Base-by-base conservation (phyloP, 2,113 vertebrate species). In the Apeltes quadracus region DNA sequence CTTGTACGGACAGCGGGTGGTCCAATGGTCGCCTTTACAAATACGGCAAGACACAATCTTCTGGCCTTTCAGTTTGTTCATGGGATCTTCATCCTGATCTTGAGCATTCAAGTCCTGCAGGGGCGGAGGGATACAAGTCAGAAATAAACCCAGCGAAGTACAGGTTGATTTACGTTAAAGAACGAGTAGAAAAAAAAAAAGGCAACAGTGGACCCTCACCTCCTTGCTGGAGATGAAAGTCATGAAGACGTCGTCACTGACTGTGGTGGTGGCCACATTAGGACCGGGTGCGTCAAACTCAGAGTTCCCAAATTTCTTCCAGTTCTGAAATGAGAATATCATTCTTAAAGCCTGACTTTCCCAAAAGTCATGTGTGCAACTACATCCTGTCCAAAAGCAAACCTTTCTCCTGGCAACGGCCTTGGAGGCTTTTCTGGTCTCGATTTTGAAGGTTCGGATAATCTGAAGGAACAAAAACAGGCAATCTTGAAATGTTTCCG, bases 21-120 rank as follows among this genome's bases (percentile, higher is more conserved):
- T 99, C 97, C 97, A 99, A 79, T 99, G 97, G 91, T 99, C 97
- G 0, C 97, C 97, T 83, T 98, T 99, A 87, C 97, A 99, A 85
- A 99, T 99, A 41, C 97, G 95, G 81, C 97, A 99, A 0, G 96
- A 96, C 29, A 99, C 97, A 0, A 99, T 99, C 87, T 99, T 99
- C 93, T 98, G 97, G 13, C 97, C 96, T 91, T 97, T 98, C 38
- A 99, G 89, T 79, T 98, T 99, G 91, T 96, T 97, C 96, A 99
- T 98, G 0, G 97, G 96, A 80, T 99, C 97, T 61, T 99, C 97
- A 79, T 99, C 97, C 72, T 93, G 92, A 88, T 98, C 97, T 81
- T 95, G 93, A 69, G 95, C 93, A 46, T 97, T 97, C 65, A 99
- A 86, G 43, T 99, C 97, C 97, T 99, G 71, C 10, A 0, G 51